Conservation (phyloP, 1,140 invertebrate species). For the Euwallacea similis region DNA sequence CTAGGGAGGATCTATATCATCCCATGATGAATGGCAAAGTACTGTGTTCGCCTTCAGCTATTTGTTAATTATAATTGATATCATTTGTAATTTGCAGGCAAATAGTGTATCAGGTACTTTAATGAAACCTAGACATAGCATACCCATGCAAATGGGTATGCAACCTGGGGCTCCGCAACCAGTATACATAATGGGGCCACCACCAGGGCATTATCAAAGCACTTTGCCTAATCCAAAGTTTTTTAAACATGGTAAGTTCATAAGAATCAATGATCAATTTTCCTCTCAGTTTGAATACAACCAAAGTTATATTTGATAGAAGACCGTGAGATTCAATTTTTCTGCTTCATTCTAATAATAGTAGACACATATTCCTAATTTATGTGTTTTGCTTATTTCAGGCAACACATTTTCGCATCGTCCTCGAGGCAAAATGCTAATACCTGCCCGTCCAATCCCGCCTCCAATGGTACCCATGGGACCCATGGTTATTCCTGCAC, state of each 20-base stretch:
- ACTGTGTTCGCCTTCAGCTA: background rate
- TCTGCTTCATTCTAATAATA: no score
- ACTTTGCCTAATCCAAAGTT: conserved; percentile 54
- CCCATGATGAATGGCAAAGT: conserved; percentile 54
- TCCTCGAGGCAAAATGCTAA: conserved; percentile 51
- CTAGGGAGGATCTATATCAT: conserved; percentile 59
- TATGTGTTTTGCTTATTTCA: conserved; percentile 6
- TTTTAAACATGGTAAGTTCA: conserved; percentile 49
- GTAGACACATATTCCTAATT: no score
- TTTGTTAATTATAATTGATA: background rate
- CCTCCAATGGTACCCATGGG: conserved; percentile 51
- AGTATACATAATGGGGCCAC: conserved; percentile 52
- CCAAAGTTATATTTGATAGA: no score
- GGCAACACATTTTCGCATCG: conserved; percentile 48
- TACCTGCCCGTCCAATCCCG: conserved; percentile 52
- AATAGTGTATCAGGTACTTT: conserved; percentile 53
- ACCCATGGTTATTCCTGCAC: conserved; percentile 49
- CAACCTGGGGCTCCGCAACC: conserved; percentile 47
- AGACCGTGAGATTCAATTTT: no score
- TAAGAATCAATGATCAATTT: no score
- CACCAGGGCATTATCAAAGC: conserved; percentile 41
- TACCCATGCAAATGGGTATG: conserved; percentile 33
- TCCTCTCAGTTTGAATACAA: no score
- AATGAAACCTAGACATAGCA: conserved; percentile 49
- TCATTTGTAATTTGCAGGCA: conserved; percentile 32